Conservation (phyloP, 2,113 vertebrate species). For the Pionites leucogaster region DNA sequence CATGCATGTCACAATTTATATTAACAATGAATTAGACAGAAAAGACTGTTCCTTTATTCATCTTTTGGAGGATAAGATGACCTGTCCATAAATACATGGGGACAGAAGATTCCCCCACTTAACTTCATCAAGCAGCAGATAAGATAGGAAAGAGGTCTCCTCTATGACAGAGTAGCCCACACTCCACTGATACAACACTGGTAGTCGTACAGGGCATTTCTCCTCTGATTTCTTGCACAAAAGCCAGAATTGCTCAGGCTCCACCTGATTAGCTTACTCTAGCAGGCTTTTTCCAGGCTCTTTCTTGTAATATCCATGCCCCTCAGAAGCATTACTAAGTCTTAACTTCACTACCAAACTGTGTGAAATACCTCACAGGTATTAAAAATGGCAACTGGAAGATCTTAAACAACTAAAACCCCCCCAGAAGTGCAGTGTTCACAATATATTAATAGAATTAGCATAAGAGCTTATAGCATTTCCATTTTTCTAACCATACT, state of each 20-base stretch:
- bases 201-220: neutral
- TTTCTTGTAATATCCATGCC: neutral
- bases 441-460: neutral
- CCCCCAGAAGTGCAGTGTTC: neutral
- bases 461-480: slow-evolving; percentile 54
- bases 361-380: neutral
- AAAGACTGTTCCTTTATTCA: neutral
- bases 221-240: neutral
- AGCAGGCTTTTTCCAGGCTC: neutral
- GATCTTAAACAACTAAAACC: neutral
- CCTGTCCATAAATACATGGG: neutral
- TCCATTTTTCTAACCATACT: neutral
- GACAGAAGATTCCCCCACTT: neutral
- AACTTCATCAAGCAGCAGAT: neutral
- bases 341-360: neutral
- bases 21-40: neutral
- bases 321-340: neutral
- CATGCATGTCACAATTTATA: neutral
- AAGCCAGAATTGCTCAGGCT: neutral
- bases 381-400: neutral
- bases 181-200: neutral
- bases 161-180: neutral
- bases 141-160: neutral
- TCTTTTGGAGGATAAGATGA: neutral
- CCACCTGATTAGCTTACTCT: neutral